Conservation (phyloP, 2,888 invertebrate genomes). For the Drosophila percnosoma region DNA sequence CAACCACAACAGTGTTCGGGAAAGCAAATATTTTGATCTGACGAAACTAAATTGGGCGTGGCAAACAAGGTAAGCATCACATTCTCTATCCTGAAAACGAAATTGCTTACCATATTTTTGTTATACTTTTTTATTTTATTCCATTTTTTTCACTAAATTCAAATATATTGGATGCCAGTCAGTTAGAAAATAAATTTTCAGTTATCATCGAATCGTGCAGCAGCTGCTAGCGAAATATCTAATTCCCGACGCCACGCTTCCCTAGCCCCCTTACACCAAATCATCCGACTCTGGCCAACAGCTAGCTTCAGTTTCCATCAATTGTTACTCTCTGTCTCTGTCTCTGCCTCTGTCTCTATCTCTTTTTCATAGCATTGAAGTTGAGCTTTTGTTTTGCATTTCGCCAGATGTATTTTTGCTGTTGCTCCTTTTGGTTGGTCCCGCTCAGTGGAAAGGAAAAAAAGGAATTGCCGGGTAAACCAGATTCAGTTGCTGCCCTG, state of each 20-base stretch:
- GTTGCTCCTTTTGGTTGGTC: constrained; percentile 19
- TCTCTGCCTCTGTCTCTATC: background rate
- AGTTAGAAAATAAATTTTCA: constrained; percentile 78
- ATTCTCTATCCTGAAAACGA: constrained; percentile 17
- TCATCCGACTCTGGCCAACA: constrained; percentile 11
- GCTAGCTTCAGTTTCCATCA: constrained; percentile 38
- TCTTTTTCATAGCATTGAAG: constrained; percentile 21
- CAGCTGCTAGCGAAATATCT: constrained; percentile 61
- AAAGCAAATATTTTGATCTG: constrained; percentile 75
- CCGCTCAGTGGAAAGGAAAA: constrained; percentile 1
- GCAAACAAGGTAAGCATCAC: constrained; percentile 52
- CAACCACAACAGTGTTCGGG: constrained; percentile 30
- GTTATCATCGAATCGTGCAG: constrained; percentile 64
- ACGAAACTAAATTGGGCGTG: constrained; percentile 77
- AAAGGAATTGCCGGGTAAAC: constrained; percentile 4
- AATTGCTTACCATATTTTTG: constrained; percentile 36
- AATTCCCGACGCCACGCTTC: constrained; percentile 4
- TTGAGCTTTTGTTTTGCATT: constrained; percentile 61
- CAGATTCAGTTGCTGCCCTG: constrained; percentile 34
- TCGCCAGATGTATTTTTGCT: constrained; percentile 43
- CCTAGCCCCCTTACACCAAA: no score
- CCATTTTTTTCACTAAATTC: constrained; percentile 33
- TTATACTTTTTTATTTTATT: background rate
- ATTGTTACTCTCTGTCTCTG: constrained; percentile 26
- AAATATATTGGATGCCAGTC: constrained; percentile 74